Evolutionary conservation across 2,797 vertebrate genomes (phyloP).

Genomic region (Urosaurus nigricauda): DNA sequence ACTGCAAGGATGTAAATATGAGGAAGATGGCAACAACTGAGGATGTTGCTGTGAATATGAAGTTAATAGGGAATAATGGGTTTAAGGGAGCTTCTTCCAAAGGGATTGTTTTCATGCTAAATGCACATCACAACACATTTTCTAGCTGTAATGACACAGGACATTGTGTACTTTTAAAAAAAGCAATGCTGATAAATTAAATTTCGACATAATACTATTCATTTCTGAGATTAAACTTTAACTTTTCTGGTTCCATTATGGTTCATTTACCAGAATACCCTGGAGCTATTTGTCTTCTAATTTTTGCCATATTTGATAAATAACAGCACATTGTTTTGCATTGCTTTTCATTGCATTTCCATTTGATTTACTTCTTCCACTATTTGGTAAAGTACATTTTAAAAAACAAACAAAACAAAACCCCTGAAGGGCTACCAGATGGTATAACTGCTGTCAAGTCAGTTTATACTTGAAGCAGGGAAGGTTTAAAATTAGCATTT

Average conservation of each 20-base stretch:
- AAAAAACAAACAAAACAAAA: not conserved
- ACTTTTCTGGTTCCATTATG: slow-evolving; percentile 37
- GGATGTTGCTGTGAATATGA: slow-evolving; percentile 40
- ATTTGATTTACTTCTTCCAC: slow-evolving; percentile 38
- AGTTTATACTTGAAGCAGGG: slow-evolving; percentile 8
- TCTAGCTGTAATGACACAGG: slow-evolving; percentile 23
- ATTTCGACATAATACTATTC: slow-evolving; percentile 56
- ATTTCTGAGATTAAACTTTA: slow-evolving; percentile 59
- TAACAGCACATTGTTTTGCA: slow-evolving; percentile 55
- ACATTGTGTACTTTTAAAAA: slow-evolving; percentile 43
- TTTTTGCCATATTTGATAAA: slow-evolving; percentile 61
- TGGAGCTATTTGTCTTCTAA: slow-evolving; percentile 46
- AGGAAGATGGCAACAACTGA: slow-evolving; percentile 37
- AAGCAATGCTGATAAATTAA: slow-evolving; percentile 45
- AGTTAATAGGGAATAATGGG: slow-evolving; percentile 44
- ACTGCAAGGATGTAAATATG: slow-evolving; percentile 37
- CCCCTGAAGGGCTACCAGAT: slow-evolving; percentile 25
- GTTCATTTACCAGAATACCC: slow-evolving; percentile 50
- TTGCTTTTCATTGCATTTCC: slow-evolving; percentile 43
- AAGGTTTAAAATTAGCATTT: not conserved
- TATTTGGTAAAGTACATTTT: slow-evolving; percentile 20
- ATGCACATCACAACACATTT: slow-evolving; percentile 50
- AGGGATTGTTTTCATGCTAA: slow-evolving; percentile 46
- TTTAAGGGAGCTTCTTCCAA: slow-evolving; percentile 51
- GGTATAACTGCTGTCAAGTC: slow-evolving; percentile 29